A percentile compares a stretch with the other conserved stretches of the same genome.
Evolutionary conservation across 1,140 invertebrate species (phyloP).

Genomic region (Archivesica marissinica): DNA sequence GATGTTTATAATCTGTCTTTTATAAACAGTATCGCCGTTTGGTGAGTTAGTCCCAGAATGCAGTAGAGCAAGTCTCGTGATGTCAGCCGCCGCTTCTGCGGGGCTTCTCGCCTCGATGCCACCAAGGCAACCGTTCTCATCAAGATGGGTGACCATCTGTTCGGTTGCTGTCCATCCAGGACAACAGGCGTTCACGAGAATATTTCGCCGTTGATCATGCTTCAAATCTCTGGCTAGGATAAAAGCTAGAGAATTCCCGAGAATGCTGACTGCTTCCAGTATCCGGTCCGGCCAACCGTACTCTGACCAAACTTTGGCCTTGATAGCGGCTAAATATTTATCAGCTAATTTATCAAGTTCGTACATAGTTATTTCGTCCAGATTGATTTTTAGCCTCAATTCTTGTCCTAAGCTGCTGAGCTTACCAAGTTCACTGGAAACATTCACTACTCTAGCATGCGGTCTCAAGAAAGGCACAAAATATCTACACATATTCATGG

Average conservation of each 20-base stretch:
- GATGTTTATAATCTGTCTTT: conserved; percentile 43
- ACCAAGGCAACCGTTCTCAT: conserved; percentile 48
- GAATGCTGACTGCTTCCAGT: conserved; percentile 37
- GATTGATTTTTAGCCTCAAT: conserved; percentile 33
- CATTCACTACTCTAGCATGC: conserved; percentile 42
- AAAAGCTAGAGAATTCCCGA: conserved; percentile 36
- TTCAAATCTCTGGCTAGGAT: conserved; percentile 32
- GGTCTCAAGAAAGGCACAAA: conserved; percentile 58
- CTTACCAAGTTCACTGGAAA: conserved; percentile 62
- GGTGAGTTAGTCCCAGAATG: conserved; percentile 48
- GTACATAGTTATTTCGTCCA: conserved; percentile 35
- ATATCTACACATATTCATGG: conserved; percentile 41
- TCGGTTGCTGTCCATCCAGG: conserved; percentile 63
- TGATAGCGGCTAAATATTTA: conserved; percentile 52
- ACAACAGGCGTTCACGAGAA: conserved; percentile 64
- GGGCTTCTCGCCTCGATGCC: conserved; percentile 37
- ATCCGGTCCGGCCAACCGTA: conserved; percentile 65
- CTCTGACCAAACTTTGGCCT: conserved; percentile 49
- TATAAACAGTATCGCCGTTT: conserved; percentile 49
- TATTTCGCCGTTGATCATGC: conserved; percentile 38
- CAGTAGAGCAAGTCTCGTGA: conserved; percentile 55
- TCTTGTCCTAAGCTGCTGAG: conserved; percentile 26
- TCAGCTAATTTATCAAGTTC: conserved; percentile 56
- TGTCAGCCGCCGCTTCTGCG: conserved; percentile 57
- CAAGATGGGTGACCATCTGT: conserved; percentile 43